Base-by-base conservation (phyloP, 2,113 vertebrate genomes). In the Nyctereutes procyonoides region DNA sequence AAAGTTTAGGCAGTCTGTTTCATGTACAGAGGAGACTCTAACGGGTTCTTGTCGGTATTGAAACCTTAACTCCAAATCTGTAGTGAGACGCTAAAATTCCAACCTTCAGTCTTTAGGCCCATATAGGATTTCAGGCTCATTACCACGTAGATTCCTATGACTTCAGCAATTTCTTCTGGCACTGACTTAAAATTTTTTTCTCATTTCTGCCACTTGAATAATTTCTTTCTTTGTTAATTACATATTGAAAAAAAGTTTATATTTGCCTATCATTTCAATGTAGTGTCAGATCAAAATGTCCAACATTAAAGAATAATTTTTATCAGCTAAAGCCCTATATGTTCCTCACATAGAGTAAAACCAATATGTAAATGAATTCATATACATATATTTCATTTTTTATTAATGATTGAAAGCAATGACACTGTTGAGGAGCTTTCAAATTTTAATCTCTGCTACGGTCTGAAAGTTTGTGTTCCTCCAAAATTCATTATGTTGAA, bases 351-450 rank as follows among this genome's bases (percentile, higher is more conserved):
- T 30, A 79, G 6, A 62, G 2, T 71, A 86, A 96, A 91, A 43
- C 15, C 3, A 35, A 5, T 48, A 76, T 43, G 53, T 88, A 88
- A 96, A 67, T 76, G 53, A 91, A 51, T 30, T 85, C 17, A 63
- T 26, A 73, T 51, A 32, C 2, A n/a, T 20, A 35, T 67, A 81
- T 26, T 96, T 90, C 69, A 89, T 63, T 77, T 83, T 69, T 53
- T 82, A 58, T 84, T 79, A 92, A 51, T 79, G 4, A 83, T 84
- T 24, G 12, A 92, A 94, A 96, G 26, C 76, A 87, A 43, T 90
- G 14, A 32, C 15, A 93, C 16, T 62, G 3, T 69, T 77, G 28
- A 85, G 77, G 38, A 67, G 16, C 51, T 86, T 98, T 88, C 15
- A 96, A 35, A n/a, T 55, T 90, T 90, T 76, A 96, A 26, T 1